Conservation (phyloP, 2,888 invertebrate species). For the Eilema caniola region DNA sequence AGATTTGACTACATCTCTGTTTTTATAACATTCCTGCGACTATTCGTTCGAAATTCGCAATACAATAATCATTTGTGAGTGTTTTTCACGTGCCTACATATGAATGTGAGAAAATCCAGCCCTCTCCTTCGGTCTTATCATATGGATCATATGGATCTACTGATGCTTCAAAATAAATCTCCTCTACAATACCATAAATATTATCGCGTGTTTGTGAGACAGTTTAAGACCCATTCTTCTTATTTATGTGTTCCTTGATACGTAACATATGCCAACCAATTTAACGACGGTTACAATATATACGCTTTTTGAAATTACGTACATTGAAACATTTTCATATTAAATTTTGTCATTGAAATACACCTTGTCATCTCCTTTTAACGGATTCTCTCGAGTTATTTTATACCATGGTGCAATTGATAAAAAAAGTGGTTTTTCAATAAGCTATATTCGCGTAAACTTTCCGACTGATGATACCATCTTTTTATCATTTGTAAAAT, state of each 20-base stretch:
- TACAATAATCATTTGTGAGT: slow-evolving; percentile 8
- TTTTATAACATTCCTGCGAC: no score
- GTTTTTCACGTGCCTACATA: slow-evolving; percentile 19
- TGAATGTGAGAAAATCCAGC: slow-evolving; percentile 28
- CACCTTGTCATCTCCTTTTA: no score
- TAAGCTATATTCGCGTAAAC: no score
- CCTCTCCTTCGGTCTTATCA: slow-evolving; percentile 25
- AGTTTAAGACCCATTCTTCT: slow-evolving; percentile 27
- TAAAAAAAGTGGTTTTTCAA: no score
- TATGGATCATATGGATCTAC: slow-evolving; percentile 31
- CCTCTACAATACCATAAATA: slow-evolving; percentile 30
- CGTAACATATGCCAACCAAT: slow-evolving; percentile 11
- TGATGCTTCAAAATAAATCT: slow-evolving; percentile 41
- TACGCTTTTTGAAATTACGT: background rate
- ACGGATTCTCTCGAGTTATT: no score
- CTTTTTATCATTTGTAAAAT: background rate
- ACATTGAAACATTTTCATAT: background rate
- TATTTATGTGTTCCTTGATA: slow-evolving; percentile 28
- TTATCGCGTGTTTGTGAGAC: slow-evolving; percentile 23
- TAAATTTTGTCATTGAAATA: no score
- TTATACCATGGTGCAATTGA: no score
- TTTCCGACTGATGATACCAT: no score
- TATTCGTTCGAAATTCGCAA: background rate
- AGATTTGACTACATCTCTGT: no score
- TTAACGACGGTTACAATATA: background rate